Evolutionary conservation across 2,113 vertebrate genomes (phyloP).

Genomic region (Gasterosteus aculeatus): DNA sequence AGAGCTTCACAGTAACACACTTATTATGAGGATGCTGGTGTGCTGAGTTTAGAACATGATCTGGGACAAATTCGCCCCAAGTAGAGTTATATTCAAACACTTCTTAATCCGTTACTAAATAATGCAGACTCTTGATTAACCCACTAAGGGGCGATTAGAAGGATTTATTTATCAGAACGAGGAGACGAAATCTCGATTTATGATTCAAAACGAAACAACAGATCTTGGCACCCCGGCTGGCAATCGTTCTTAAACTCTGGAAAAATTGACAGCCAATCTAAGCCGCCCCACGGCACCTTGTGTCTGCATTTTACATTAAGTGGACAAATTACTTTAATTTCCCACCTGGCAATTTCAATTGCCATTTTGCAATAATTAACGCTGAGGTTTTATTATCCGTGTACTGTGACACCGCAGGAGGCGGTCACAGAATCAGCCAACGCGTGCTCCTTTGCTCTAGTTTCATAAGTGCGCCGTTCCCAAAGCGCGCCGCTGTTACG

Average conservation of each 20-base stretch:
- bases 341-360: slow-evolving; percentile 19
- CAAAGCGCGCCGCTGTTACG: not conserved
- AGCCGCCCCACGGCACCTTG: not conserved
- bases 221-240: not conserved
- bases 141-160: not conserved
- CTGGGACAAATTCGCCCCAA: not conserved
- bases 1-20: not conserved
- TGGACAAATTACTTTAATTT: slow-evolving; percentile 53
- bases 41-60: not conserved
- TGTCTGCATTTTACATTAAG: slow-evolving; percentile 36
- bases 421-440: slow-evolving; percentile 58
- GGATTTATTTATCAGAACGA: not conserved
- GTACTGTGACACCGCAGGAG: slow-evolving; percentile 41
- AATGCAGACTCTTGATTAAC: no score
- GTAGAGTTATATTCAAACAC: not conserved
- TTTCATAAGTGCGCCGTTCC: slow-evolving; percentile 47
- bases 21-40: not conserved
- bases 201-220: not conserved
- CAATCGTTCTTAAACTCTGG: not conserved
- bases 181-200: not conserved
- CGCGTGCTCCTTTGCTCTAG: slow-evolving; percentile 49
- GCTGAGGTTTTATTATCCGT: slow-evolving; percentile 8
- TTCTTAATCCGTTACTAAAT: no score
- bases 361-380: slow-evolving; percentile 15
- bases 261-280: slow-evolving; percentile 16